A percentile compares a stretch with the other conserved stretches of the same genome.
These are phyloP conservation scores for Pangasius larnaudii DNA, from an alignment of 2,797 vertebrate genomes.

Conservation along the genomic window DNA sequence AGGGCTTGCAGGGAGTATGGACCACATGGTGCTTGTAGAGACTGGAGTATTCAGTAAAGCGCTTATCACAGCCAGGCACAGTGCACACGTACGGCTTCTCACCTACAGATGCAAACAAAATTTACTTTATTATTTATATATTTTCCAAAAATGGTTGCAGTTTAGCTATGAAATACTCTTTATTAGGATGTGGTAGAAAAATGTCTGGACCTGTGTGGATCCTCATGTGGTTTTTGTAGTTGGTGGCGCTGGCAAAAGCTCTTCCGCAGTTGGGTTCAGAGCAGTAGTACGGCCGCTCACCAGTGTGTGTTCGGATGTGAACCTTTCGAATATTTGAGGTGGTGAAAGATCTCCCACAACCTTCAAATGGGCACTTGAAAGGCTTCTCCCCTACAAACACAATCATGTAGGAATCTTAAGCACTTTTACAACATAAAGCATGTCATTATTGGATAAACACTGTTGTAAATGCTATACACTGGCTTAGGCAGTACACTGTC, in stretches of 20 bases:
- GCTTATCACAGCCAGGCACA: slow-evolving; percentile 97
- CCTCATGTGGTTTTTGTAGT: slow-evolving; percentile 99
- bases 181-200: neutral
- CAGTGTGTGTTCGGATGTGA: slow-evolving; percentile 98
- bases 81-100: slow-evolving; percentile 99
- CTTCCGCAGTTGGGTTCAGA: slow-evolving; percentile 96
- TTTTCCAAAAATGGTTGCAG: neutral
- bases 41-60: slow-evolving; percentile 99
- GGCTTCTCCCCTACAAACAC: slow-evolving; percentile 90
- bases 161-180: neutral
- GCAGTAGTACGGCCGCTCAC: slow-evolving; percentile 97
- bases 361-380: slow-evolving; percentile 96
- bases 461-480: neutral
- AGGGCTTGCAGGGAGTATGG: slow-evolving; percentile 98
- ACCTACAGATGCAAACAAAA: slow-evolving; percentile 70
- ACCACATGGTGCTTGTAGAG: slow-evolving; percentile 99
- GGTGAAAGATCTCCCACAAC: slow-evolving; percentile 96
- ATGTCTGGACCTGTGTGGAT: slow-evolving; percentile 90
- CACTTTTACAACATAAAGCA: neutral
- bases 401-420: slow-evolving; percentile 9
- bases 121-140: neutral
- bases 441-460: neutral
- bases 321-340: slow-evolving; percentile 99
- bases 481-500: neutral
- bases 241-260: slow-evolving; percentile 97